Evolutionary conservation across 2,797 vertebrate species (phyloP).

Genomic region (Trematomus bernacchii): DNA sequence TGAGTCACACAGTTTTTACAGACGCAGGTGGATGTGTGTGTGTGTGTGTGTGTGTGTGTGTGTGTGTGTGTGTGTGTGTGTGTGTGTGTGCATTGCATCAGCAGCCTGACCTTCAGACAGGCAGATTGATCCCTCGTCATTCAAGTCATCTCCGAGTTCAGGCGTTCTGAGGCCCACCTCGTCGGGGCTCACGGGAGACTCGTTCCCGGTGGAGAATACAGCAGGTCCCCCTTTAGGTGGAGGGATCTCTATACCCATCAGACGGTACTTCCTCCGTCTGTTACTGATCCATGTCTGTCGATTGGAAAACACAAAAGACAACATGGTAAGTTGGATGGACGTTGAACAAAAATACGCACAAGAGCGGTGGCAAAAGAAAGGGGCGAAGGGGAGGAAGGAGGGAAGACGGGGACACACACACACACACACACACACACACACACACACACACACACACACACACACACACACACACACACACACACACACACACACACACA

Average conservation of each 20-base stretch:
- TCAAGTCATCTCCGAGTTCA: constrained; percentile 90
- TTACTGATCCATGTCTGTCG: constrained; percentile 99
- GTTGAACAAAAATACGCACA: not conserved
- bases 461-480: no score
- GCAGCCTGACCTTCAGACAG: constrained; percentile 90
- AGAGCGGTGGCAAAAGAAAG: constrained; percentile 4
- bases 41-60: no score
- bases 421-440: no score
- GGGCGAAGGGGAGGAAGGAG: not conserved
- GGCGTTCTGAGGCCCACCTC: constrained; percentile 85
- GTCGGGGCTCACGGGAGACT: constrained; percentile 87
- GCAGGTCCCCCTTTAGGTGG: constrained; percentile 96
- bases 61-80: not conserved
- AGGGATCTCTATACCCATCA: constrained; percentile 98
- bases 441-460: fast-evolving
- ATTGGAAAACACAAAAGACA: constrained; percentile 17
- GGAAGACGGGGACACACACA: no score
- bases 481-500: no score
- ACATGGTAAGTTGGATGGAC: not conserved
- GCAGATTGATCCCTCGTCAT: constrained; percentile 91
- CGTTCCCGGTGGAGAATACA: constrained; percentile 89
- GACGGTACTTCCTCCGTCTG: constrained; percentile 96
- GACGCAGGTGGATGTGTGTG: not conserved
- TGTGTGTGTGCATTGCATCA: not conserved
- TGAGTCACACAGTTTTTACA: not conserved